Evolutionary conservation across 64 coral and sea anemone species (phyloP).

Genomic region (Pachyseris speciosa): DNA sequence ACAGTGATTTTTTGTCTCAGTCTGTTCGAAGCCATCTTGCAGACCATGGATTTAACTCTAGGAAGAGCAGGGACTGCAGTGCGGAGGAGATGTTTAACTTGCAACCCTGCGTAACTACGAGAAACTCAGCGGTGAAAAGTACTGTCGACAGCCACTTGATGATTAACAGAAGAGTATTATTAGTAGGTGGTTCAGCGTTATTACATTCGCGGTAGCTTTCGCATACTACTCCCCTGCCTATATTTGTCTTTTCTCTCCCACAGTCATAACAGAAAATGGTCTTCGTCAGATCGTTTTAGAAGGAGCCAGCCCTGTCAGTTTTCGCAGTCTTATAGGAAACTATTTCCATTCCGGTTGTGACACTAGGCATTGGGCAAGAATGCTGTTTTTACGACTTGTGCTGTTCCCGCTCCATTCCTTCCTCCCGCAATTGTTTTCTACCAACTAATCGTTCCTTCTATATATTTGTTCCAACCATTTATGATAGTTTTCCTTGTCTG

Average conservation of each 20-base stretch:
- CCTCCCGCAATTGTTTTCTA: background rate
- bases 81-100: background rate
- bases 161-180: background rate
- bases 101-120: background rate
- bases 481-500: background rate
- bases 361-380: background rate
- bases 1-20: no score
- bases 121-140: background rate
- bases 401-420: background rate
- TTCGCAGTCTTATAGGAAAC: background rate
- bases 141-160: background rate
- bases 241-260: slow-evolving; percentile 2
- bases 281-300: background rate
- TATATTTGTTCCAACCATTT: background rate
- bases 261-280: background rate
- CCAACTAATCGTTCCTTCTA: background rate
- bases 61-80: background rate
- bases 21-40: background rate
- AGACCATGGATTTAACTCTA: background rate
- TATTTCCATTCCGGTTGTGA: background rate
- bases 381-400: background rate
- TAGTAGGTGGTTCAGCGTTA: accelerated
- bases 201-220: no score
- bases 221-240: background rate
- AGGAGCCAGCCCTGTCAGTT: background rate